phyloP scores from a whole-genome alignment of 1,140 invertebrate species.

The Drosophila tristis region DNA sequence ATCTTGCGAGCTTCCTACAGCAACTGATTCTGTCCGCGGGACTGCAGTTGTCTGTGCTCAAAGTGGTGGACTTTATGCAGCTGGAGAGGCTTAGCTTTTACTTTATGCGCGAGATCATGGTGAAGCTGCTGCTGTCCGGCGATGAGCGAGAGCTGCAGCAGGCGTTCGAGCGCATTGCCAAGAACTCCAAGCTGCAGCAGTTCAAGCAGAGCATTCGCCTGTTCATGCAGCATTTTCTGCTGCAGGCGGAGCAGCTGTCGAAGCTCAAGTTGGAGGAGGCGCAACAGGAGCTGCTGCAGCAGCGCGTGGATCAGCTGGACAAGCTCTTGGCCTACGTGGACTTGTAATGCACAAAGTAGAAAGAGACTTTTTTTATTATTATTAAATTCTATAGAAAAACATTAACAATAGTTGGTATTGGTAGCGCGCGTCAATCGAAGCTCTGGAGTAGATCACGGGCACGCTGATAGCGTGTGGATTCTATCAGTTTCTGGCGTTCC shows the following conservation, averaged over 20 bases:
- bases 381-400: conserved; percentile 33
- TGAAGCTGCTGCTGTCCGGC: conserved; percentile 86
- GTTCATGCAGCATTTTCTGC: conserved; percentile 91
- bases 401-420: conserved; percentile 39
- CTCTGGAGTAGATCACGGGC: conserved; percentile 85
- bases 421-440: conserved; percentile 48
- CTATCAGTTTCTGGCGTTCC: conserved; percentile 66
- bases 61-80: conserved; percentile 90
- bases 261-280: conserved; percentile 84
- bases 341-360: conserved; percentile 40
- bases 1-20: conserved; percentile 92
- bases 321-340: conserved; percentile 85
- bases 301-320: conserved; percentile 85
- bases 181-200: conserved; percentile 87
- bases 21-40: conserved; percentile 92
- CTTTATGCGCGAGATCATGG: conserved; percentile 88
- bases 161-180: conserved; percentile 87
- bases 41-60: conserved; percentile 93
- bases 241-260: conserved; percentile 85
- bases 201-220: conserved; percentile 90
- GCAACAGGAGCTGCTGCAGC: conserved; percentile 84
- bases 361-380: conserved; percentile 3
- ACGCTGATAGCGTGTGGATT: conserved; percentile 85
- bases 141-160: conserved; percentile 63
- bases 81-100: conserved; percentile 88